A percentile compares a stretch with the other conserved stretches of the same genome.
Conservation (phyloP, 2,888 invertebrate species). For the Actias luna region DNA sequence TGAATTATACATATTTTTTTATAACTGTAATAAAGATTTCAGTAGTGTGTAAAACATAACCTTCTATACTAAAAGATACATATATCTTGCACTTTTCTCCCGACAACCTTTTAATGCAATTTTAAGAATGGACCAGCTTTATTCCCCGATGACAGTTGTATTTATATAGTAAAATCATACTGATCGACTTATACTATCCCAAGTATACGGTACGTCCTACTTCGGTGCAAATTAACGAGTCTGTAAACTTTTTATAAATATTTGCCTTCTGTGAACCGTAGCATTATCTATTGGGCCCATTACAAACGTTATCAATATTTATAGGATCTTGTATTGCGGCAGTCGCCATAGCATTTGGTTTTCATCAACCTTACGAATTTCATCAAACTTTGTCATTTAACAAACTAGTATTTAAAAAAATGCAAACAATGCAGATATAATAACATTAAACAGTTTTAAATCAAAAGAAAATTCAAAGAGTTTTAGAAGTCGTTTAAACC, state of each 20-base stretch:
- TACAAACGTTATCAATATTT: background rate
- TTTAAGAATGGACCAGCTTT: background rate
- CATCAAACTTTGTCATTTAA: background rate
- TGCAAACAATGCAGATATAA: background rate
- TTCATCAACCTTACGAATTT: background rate
- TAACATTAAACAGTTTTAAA: background rate
- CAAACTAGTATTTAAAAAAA: background rate
- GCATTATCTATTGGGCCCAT: background rate
- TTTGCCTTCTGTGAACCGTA: background rate
- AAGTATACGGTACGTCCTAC: background rate
- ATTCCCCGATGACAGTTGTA: background rate
- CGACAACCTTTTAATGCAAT: background rate
- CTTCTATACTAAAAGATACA: too few relatives aligned
- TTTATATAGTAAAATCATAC: background rate
- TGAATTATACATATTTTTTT: background rate
- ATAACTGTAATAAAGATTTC: too few relatives aligned
- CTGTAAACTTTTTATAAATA: slow-evolving; percentile 37
- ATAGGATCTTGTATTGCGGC: background rate
- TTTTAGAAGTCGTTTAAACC: slow-evolving; percentile 45
- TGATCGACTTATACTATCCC: background rate
- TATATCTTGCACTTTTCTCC: background rate
- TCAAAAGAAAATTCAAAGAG: slow-evolving; percentile 44
- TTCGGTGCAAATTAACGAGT: slow-evolving; percentile 33
- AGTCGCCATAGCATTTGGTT: background rate
- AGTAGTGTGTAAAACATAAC: too few relatives aligned